A percentile compares a stretch with the other conserved stretches of the same genome.
phyloP scores from a whole-genome alignment of 2,113 vertebrate species.

The Platichthys stellatus region DNA sequence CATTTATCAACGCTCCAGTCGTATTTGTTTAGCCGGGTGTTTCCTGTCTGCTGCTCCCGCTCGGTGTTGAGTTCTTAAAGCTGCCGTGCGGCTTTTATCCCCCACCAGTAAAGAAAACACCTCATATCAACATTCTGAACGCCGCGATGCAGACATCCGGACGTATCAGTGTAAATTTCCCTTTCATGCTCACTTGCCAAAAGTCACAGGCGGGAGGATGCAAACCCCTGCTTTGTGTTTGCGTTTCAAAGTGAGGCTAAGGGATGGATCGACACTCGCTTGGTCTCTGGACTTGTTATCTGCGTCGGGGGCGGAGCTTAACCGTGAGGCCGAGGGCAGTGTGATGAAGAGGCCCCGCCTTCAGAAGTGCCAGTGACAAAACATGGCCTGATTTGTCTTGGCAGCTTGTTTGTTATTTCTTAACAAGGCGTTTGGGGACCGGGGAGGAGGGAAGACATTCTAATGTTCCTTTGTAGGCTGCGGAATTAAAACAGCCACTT shows the following conservation, averaged over 20 bases:
- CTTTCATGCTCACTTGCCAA: slow-evolving; percentile 50
- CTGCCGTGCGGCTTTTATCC: slow-evolving; percentile 54
- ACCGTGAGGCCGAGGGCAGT: slow-evolving; percentile 25
- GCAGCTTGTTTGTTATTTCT: slow-evolving; percentile 71
- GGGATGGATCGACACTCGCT: slow-evolving; percentile 8
- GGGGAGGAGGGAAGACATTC: slow-evolving; percentile 1
- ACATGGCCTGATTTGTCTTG: slow-evolving; percentile 59
- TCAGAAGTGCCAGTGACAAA: slow-evolving; percentile 28
- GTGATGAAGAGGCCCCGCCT: slow-evolving; percentile 41
- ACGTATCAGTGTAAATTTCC: slow-evolving; percentile 52
- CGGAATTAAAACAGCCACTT: slow-evolving; percentile 57
- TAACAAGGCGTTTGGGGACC: slow-evolving; percentile 50
- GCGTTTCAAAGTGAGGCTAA: slow-evolving; percentile 2
- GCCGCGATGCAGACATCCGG: slow-evolving; percentile 59
- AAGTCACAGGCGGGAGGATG: slow-evolving; percentile 33
- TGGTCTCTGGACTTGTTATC: slow-evolving; percentile 37
- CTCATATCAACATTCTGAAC: slow-evolving; percentile 48
- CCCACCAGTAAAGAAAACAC: slow-evolving; percentile 60
- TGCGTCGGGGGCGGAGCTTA: not conserved
- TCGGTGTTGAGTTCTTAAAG: slow-evolving; percentile 30
- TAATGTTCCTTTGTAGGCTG: slow-evolving; percentile 43
- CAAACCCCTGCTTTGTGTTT: slow-evolving; percentile 1
- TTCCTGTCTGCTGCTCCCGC: slow-evolving; percentile 57
- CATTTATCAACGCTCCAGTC: slow-evolving; percentile 42
- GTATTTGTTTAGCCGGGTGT: slow-evolving; percentile 52